Conservation (phyloP, 2,797 vertebrate species). For the Iguana delicatissima region DNA sequence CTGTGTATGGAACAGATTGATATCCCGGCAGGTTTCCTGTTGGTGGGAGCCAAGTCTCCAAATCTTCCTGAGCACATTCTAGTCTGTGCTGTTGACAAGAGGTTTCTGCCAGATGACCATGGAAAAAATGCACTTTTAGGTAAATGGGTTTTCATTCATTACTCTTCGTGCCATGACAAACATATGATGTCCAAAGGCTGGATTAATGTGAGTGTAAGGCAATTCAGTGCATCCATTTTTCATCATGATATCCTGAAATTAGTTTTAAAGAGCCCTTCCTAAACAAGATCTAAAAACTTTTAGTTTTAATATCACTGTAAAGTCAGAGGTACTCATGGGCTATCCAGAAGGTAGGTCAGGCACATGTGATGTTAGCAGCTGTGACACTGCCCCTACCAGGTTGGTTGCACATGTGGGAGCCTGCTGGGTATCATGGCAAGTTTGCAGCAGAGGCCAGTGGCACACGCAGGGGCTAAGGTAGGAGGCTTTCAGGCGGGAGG, state of each 20-base stretch:
- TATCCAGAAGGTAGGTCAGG: background rate
- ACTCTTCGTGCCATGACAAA: slow-evolving; percentile 31
- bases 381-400: background rate
- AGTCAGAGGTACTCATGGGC: slow-evolving; percentile 24
- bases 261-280: slow-evolving; percentile 49
- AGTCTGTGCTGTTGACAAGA: slow-evolving; percentile 95
- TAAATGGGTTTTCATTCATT: slow-evolving; percentile 76
- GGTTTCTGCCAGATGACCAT: slow-evolving; percentile 97
- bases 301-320: slow-evolving; percentile 10
- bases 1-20: slow-evolving; percentile 93
- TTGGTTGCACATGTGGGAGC: background rate
- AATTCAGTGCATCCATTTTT: slow-evolving; percentile 49
- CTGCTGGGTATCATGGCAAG: background rate
- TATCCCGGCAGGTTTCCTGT: slow-evolving; percentile 92
- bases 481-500: too few relatives aligned
- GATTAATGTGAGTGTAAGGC: slow-evolving; percentile 45
- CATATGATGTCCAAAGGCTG: slow-evolving; percentile 43
- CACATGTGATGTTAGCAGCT: background rate
- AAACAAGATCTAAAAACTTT: slow-evolving; percentile 40
- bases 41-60: slow-evolving; percentile 96
- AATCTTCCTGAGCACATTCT: slow-evolving; percentile 95
- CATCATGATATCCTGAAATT: slow-evolving; percentile 35
- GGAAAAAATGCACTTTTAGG: slow-evolving; percentile 99
- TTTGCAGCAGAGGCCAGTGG: background rate
- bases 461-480: too few relatives aligned